A percentile compares a stretch with the other conserved stretches of the same genome.
phyloP scores from a whole-genome alignment of 1,140 invertebrate genomes.

The Pseudoatta argentina region DNA sequence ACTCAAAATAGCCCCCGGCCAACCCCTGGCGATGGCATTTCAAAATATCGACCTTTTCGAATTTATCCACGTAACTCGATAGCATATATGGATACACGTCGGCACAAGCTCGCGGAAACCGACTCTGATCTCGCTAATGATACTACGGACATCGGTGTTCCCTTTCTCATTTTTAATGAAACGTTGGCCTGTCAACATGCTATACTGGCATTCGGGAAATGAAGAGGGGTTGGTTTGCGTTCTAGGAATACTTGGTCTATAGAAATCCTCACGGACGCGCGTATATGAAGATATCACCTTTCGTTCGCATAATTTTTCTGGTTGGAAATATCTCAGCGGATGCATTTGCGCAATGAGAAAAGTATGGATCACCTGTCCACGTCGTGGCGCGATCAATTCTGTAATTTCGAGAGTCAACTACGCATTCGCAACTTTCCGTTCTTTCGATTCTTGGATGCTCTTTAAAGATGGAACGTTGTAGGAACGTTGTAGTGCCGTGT shows the following conservation, averaged over 20 bases:
- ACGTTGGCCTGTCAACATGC: constrained; percentile 38
- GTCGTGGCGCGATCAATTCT: not conserved
- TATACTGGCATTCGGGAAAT: constrained; percentile 36
- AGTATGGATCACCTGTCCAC: constrained; percentile 16
- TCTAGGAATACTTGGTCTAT: not conserved
- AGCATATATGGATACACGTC: constrained; percentile 9
- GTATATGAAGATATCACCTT: not conserved
- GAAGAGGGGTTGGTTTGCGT: constrained; percentile 26
- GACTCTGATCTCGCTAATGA: constrained; percentile 61
- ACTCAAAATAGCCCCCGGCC: constrained; percentile 85
- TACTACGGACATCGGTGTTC: constrained; percentile 45
- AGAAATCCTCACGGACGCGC: not conserved
- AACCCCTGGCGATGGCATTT: constrained; percentile 80
- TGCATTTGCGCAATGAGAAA: not conserved
- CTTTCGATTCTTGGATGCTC: not conserved
- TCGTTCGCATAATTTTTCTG: not conserved
- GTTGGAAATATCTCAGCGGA: not conserved
- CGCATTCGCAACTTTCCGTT: not conserved
- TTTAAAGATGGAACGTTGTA: not conserved
- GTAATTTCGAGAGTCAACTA: not conserved
- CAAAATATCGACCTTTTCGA: constrained; percentile 82
- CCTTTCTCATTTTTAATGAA: constrained; percentile 40
- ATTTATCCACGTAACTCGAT: constrained; percentile 78
- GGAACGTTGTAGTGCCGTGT: no score
- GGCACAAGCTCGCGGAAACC: constrained; percentile 35